phyloP scores from a whole-genome alignment of 2,113 vertebrate genomes.

The Hypanus sabinus region DNA sequence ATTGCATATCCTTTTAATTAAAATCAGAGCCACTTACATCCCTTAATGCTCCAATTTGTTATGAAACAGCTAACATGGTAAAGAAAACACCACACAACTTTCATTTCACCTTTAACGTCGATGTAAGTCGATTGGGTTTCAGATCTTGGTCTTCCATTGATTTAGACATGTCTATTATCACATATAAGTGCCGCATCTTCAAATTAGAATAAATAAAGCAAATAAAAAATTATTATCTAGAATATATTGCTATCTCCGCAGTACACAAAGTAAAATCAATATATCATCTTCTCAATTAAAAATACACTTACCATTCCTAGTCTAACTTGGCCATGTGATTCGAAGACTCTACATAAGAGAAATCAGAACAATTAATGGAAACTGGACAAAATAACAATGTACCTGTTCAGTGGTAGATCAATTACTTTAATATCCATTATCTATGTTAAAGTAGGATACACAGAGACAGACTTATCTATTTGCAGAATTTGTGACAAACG shows the following conservation, averaged over 20 bases:
- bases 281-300: neutral
- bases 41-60: neutral
- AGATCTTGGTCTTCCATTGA: slow-evolving; percentile 96
- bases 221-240: neutral
- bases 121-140: slow-evolving; percentile 82
- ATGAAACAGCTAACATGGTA: neutral
- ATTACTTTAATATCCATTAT: neutral
- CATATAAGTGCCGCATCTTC: slow-evolving; percentile 91
- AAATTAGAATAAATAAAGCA: neutral
- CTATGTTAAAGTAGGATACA: neutral
- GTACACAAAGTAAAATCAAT: neutral
- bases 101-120: slow-evolving; percentile 73
- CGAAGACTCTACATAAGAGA: slow-evolving; percentile 62
- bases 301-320: slow-evolving; percentile 82
- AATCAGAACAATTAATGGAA: slow-evolving; percentile 43
- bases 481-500: neutral
- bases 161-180: slow-evolving; percentile 85
- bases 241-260: neutral
- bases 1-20: neutral
- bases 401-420: neutral
- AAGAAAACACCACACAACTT: neutral
- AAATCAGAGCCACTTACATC: neutral
- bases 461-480: neutral
- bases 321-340: slow-evolving; percentile 83
- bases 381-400: neutral